A percentile compares a stretch with the other conserved stretches of the same genome.
phyloP scores from a whole-genome alignment of 2,888 invertebrate genomes.

The Erebia ligea region DNA sequence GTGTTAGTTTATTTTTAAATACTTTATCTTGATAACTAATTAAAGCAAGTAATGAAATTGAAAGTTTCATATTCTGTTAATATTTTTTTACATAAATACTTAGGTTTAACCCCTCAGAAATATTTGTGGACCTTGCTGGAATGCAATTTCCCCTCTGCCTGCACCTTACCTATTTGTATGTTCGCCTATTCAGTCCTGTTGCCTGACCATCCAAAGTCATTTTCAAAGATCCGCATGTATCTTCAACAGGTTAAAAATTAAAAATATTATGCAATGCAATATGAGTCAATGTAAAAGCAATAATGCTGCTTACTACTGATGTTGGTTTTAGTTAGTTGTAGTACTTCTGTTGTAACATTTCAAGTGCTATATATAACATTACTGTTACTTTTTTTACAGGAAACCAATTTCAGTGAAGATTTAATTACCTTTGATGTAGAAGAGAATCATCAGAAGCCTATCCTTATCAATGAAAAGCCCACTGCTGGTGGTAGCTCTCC shows the following conservation, averaged over 20 bases:
- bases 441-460: constrained; percentile 62
- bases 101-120: background rate
- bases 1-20: constrained; percentile 55
- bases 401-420: constrained; percentile 61
- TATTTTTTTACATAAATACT: constrained; percentile 1
- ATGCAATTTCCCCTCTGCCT: no score
- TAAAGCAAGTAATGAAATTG: background rate
- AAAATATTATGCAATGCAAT: no score
- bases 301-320: no score
- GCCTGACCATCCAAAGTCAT: no score
- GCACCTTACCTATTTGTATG: no score
- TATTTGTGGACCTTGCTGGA: background rate
- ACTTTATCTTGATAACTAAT: background rate
- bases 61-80: constrained; percentile 1
- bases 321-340: no score
- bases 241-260: no score
- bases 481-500: constrained; percentile 72
- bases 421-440: constrained; percentile 75
- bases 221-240: no score
- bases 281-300: no score
- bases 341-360: no score
- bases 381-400: constrained; percentile 56
- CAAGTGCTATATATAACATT: background rate
- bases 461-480: constrained; percentile 58
- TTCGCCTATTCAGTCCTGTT: no score